A percentile compares a stretch with the other conserved stretches of the same genome.
Evolutionary conservation across 2,888 invertebrate genomes (phyloP).

Genomic region (Uloborus plumipes): DNA sequence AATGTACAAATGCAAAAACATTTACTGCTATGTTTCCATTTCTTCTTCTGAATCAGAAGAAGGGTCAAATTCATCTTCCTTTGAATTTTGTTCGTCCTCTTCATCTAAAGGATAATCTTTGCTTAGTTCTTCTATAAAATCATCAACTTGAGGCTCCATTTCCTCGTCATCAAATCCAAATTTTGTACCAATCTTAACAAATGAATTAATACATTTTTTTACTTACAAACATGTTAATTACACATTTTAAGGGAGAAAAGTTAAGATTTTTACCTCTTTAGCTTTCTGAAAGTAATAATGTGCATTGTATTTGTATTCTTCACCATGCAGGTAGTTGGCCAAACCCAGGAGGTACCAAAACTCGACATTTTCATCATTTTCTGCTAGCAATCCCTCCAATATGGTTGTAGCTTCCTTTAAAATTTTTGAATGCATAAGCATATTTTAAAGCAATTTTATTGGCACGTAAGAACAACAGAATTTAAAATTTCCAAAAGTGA

Average conservation of each 20-base stretch:
- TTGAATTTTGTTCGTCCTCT: conserved; percentile 64
- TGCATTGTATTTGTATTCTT: conserved; percentile 71
- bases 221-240: neutral
- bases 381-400: conserved; percentile 72
- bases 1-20: neutral
- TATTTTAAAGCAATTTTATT: neutral
- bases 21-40: conserved; percentile 40
- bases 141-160: conserved; percentile 70
- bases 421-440: neutral
- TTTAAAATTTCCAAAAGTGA: no score
- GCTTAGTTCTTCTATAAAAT: conserved; percentile 68
- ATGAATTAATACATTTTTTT: conserved; percentile 3
- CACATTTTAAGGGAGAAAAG: neutral
- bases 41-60: conserved; percentile 29
- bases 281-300: conserved; percentile 72
- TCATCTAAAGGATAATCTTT: conserved; percentile 68
- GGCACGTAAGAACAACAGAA: no score
- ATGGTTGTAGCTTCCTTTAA: conserved; percentile 71
- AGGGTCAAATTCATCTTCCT: conserved; percentile 6
- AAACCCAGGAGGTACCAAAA: conserved; percentile 73
- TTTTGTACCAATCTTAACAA: conserved; percentile 69
- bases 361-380: conserved; percentile 72
- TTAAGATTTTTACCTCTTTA: conserved; percentile 68
- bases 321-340: conserved; percentile 71
- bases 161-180: conserved; percentile 69